Conservation (phyloP, 2,797 vertebrate genomes). For the Aplochiton taeniatus region DNA sequence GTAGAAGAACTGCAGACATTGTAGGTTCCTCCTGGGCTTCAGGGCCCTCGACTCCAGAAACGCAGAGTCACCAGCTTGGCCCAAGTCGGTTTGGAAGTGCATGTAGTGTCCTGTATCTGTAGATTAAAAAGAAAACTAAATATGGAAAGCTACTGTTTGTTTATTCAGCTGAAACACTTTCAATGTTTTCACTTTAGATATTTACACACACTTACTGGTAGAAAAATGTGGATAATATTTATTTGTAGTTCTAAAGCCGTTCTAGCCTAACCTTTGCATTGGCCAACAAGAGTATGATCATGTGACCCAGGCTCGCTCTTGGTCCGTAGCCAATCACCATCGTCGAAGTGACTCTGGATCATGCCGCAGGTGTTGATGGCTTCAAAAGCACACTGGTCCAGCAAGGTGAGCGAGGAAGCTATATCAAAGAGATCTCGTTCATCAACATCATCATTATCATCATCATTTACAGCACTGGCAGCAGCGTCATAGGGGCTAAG, state of each 20-base stretch:
- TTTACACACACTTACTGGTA: too few relatives aligned
- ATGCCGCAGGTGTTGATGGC: conserved; percentile 89
- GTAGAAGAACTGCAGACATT: conserved; percentile 93
- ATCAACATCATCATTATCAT: too few relatives aligned
- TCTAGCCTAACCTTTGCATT: conserved; percentile 79
- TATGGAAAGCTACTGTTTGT: too few relatives aligned
- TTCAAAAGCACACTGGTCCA: conserved; percentile 92
- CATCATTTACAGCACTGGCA: too few relatives aligned
- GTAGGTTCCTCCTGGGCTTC: conserved; percentile 81
- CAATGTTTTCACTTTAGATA: too few relatives aligned
- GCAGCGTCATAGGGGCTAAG: too few relatives aligned
- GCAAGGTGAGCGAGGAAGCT: conserved; percentile 82
- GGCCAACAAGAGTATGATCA: conserved; percentile 84
- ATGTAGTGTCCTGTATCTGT: conserved; percentile 87
- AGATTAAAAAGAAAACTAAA: not conserved
- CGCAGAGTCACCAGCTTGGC: conserved; percentile 66
- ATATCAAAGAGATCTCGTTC: conserved; percentile 19
- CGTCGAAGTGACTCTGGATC: conserved; percentile 82
- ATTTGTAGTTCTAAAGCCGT: too few relatives aligned
- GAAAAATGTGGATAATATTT: too few relatives aligned
- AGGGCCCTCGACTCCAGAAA: conserved; percentile 87
- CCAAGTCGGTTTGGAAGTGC: conserved; percentile 74
- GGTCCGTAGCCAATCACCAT: conserved; percentile 81
- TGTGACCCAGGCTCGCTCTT: conserved; percentile 53
- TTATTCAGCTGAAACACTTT: too few relatives aligned